phyloP scores from a whole-genome alignment of 2,113 vertebrate genomes.

The Pelmatolapia mariae region DNA sequence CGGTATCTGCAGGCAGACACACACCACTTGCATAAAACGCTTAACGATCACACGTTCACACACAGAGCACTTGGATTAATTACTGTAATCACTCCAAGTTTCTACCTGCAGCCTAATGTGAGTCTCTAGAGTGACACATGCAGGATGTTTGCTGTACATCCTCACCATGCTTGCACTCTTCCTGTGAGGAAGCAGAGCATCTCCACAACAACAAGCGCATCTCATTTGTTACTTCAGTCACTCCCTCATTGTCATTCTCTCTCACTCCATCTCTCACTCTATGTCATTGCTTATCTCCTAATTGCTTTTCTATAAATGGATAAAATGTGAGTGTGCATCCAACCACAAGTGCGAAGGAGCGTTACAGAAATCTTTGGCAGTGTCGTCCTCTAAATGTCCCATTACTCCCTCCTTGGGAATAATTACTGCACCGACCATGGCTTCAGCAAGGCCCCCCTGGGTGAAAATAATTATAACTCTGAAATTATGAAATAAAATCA shows the following conservation, averaged over 20 bases:
- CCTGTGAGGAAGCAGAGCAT: constrained; percentile 18
- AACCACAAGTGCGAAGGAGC: background rate
- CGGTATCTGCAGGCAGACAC: background rate
- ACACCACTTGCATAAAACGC: background rate
- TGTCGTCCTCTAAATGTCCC: constrained; percentile 45
- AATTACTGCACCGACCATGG: constrained; percentile 5
- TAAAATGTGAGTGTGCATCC: background rate
- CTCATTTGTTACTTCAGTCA: background rate
- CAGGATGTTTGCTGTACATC: background rate
- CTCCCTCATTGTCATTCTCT: background rate
- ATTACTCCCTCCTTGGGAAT: constrained; percentile 5
- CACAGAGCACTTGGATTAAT: background rate
- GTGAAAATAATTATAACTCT: constrained; percentile 33
- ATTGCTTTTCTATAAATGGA: constrained; percentile 51
- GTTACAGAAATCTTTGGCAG: constrained; percentile 11
- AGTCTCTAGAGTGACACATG: background rate
- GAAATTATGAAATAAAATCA: constrained; percentile 39
- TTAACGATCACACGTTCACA: background rate
- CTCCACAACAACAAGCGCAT: constrained; percentile 5
- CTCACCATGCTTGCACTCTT: background rate
- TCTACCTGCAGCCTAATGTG: background rate
- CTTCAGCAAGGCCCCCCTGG: background rate
- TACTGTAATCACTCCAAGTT: background rate
- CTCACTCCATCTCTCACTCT: background rate
- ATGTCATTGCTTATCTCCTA: constrained; percentile 56